These are phyloP conservation scores for Delichon dasypus DNA, from an alignment of 2,797 vertebrate species.

Conservation along the genomic window DNA sequence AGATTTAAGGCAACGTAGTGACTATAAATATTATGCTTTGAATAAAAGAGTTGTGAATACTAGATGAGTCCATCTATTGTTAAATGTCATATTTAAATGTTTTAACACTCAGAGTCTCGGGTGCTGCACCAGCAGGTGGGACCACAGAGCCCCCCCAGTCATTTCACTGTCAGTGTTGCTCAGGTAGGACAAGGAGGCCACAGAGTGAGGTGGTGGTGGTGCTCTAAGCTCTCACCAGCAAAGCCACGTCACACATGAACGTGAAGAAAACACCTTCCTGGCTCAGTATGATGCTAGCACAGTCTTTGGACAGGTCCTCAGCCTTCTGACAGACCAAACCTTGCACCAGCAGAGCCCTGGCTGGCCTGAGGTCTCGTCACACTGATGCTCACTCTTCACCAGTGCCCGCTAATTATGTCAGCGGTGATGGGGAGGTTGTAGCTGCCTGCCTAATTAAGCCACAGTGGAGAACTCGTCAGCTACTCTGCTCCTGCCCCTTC, in stretches of 20 bases:
- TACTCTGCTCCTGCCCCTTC: background rate
- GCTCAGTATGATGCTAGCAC: background rate
- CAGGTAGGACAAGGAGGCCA: fast-evolving
- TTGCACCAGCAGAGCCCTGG: background rate
- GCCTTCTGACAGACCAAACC: background rate
- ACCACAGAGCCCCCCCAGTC: background rate
- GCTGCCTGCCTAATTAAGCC: slow-evolving; percentile 22
- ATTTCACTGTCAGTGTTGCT: background rate
- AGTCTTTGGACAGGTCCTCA: background rate
- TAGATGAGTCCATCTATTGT: background rate
- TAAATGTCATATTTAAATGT: slow-evolving; percentile 18
- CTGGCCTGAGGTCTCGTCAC: background rate
- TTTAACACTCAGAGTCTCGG: background rate
- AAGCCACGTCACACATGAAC: background rate
- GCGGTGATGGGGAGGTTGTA: background rate
- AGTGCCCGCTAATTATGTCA: background rate
- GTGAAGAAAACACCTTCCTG: background rate
- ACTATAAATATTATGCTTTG: slow-evolving; percentile 40
- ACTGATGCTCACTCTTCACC: background rate
- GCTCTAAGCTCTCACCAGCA: background rate
- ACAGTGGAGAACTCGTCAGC: background rate
- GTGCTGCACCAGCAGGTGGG: background rate
- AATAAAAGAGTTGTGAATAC: slow-evolving; percentile 40
- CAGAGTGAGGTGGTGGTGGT: background rate
- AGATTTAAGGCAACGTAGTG: background rate